A percentile compares a stretch with the other conserved stretches of the same genome.
Conservation (phyloP, 2,113 vertebrate species). For the Forbesichthys papilliferus region DNA sequence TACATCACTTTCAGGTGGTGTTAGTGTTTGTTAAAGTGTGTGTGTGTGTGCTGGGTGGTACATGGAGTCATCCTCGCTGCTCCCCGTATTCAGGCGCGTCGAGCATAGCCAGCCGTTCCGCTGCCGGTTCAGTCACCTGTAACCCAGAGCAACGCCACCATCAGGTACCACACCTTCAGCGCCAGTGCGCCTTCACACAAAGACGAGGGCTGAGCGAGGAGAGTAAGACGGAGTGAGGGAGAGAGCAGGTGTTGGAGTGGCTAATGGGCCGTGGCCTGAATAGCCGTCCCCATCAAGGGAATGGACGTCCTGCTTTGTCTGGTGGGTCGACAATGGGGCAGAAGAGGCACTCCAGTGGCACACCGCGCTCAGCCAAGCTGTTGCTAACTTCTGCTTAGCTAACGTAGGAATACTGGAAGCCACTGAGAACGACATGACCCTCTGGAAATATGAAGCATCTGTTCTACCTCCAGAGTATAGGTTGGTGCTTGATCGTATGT, state of each 20-base stretch:
- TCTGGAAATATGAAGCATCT: constrained; percentile 61
- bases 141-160: constrained; percentile 33
- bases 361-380: constrained; percentile 48
- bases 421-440: constrained; percentile 50
- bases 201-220: not conserved
- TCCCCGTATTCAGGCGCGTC: not conserved
- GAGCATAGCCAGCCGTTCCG: constrained; percentile 27
- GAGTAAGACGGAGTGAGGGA: constrained; percentile 22
- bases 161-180: constrained; percentile 20
- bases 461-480: constrained; percentile 23
- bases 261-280: constrained; percentile 66
- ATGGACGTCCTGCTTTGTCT: constrained; percentile 63
- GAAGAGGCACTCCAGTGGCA: constrained; percentile 57
- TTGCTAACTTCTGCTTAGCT: constrained; percentile 41
- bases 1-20: too few species aligned
- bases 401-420: constrained; percentile 34
- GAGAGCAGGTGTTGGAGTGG: constrained; percentile 78
- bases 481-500: not conserved
- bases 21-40: too few species aligned
- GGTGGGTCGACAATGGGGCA: constrained; percentile 49
- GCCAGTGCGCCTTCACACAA: constrained; percentile 8
- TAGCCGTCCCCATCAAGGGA: constrained; percentile 58
- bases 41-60: too few species aligned
- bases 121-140: constrained; percentile 67
- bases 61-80: not conserved